Evolutionary conservation across 92 coral and sea anemone genomes (phyloP), one percentile per base, ranked within the genome.

Genomic region (Siderastrea siderea): DNA sequence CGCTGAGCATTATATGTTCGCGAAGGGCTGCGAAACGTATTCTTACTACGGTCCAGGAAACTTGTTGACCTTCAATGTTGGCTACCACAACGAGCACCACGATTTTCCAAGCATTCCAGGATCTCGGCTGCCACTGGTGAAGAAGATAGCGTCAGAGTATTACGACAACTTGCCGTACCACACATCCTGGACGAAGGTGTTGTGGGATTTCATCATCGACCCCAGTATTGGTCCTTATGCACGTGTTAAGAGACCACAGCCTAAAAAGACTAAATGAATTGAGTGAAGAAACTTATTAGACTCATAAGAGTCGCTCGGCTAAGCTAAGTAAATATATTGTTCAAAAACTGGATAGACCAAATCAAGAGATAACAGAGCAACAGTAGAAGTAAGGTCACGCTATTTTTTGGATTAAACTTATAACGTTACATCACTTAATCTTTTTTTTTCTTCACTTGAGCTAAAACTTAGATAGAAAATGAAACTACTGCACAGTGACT

Each of bases 51-150:
- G 96, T 3, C 94, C 94, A 14, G 79, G 92, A 54, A 93, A 93
- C 58, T 80, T 70, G 17, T 60, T 93, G 79, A 87, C 94, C 15
- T 93, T 93, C 86, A 93, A 93, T 26, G 92, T 93, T 14, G 96
- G 96, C 9, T 93, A 93, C 55, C 96, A 93, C 71, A 93, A 93
- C 77, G 96, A 93, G 84, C 96, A 93, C 14, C 96, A 93, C 60
- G 96, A 93, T 66, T 90, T 93, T 63, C 96, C 96, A 9, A 83
- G 86, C 72, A 91, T 93, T 66, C 96, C 96, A 11, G 89, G 94
- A 15, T 84, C 90, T 5, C 75, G 73, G 69, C 90, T 93, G 13
- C 96, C 96, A 10, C 58, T 78, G 81, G 92, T 93, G 7, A 86
- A 83, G 45, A 80, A 84, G 69, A 88, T 91, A 0, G 96, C 96